A percentile compares a stretch with the other conserved stretches of the same genome.
Evolutionary conservation across 1,140 invertebrate species (phyloP).

Genomic region (Trichomalopsis sarcophagae): DNA sequence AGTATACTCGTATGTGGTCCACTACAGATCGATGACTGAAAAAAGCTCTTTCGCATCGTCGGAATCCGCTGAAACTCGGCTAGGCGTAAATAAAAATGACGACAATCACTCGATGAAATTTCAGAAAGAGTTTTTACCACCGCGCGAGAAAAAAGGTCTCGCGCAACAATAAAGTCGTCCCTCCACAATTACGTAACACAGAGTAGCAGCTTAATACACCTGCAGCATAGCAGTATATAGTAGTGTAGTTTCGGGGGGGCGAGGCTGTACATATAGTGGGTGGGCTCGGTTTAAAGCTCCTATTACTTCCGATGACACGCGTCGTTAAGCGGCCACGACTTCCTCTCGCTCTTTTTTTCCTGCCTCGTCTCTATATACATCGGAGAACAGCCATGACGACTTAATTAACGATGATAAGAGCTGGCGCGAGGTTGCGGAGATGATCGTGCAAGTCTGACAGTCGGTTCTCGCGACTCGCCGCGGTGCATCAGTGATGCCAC

Average conservation of each 20-base stretch:
- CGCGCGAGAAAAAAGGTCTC: too few species aligned
- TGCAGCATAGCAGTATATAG: neutral
- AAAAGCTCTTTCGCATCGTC: too few species aligned
- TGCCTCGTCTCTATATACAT: neutral
- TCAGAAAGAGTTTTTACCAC: too few species aligned
- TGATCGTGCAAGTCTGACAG: neutral
- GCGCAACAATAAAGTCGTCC: too few species aligned
- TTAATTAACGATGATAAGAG: neutral
- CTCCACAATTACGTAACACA: neutral
- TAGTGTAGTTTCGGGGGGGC: neutral
- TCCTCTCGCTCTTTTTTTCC: neutral
- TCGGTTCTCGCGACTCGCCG: neutral
- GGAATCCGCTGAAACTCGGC: too few species aligned
- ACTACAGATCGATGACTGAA: too few species aligned
- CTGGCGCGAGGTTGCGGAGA: neutral
- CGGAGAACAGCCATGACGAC: neutral
- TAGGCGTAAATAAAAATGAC: too few species aligned
- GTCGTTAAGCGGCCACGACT: neutral
- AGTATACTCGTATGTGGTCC: too few species aligned
- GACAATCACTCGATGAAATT: too few species aligned
- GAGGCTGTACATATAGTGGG: neutral
- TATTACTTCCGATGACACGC: neutral
- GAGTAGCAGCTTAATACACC: neutral
- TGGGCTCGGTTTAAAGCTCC: neutral
- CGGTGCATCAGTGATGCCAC: too few species aligned